Evolutionary conservation across 2,888 invertebrate genomes (phyloP), one percentile per base, ranked within the genome.

Genomic region (Heliconius erato): DNA sequence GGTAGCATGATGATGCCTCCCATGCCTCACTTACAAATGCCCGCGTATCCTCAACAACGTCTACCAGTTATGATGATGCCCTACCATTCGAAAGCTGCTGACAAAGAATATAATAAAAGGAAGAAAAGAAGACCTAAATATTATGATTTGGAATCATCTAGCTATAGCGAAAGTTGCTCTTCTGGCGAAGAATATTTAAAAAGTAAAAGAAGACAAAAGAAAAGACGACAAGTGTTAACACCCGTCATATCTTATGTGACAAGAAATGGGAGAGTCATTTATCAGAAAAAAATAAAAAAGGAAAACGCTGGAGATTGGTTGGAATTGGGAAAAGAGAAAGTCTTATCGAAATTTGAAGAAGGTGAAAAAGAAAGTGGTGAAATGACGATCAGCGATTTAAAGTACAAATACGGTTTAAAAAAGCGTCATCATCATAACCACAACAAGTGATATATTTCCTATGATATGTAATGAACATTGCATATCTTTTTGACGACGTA

Each of bases 201-300:
- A 77, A 82, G 81, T 65, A 85, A 76, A 77, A 81, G 72, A 72
- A 79, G 82, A 9, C 68, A 81, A 28, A 85, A 85, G 72, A 84
- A 84, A 72, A 86, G 88, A 28, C 87, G 89, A 0, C 90, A 94
- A 82, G 92, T 94, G 0, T 84, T 95, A 3, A 95, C 94, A 11
- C 95, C 95, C 2, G 93, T 95, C 0, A 92, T 95, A 0, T 95
- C 95, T 0, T 95, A 95, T 74, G 91, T 95, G 0, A 95, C 94
- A 1, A 92, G 92, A 74, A 92, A 93, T 81, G 95, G 95, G 0
- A 92, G 92, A 68, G 94, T 95, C 5, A 90, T 95, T 2, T 95
- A 93, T 82, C 93, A 94, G 87, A 95, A 94, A 85, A 95, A 92
- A 84, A 92, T 95, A 49, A 92, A 91, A 84, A 93, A 91, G 40